Percentiles rank a stretch among this genome's conserved stretches.
Evolutionary conservation across 2,888 invertebrate species (phyloP).

Genomic region (Leuctra nigra): DNA sequence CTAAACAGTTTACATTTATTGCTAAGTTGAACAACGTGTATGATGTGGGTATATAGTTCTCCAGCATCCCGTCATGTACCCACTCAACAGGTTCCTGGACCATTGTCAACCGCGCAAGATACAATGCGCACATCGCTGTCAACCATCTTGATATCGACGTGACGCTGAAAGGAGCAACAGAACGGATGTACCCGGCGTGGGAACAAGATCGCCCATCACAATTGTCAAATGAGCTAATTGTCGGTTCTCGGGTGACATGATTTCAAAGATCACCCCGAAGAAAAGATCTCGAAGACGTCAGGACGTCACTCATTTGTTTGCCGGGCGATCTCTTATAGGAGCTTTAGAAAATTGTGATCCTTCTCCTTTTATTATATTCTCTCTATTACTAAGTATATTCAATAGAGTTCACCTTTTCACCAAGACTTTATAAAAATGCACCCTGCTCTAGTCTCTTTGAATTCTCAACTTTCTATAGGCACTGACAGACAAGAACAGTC

Average conservation of each 20-base stretch:
- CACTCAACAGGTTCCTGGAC: no score
- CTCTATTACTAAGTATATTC: constrained; percentile 5
- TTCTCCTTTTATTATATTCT: no score
- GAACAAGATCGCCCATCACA: constrained; percentile 13
- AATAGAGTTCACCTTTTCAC: constrained; percentile 19
- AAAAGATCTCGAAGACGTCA: constrained; percentile 24
- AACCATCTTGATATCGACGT: no score
- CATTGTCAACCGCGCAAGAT: no score
- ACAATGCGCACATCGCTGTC: no score
- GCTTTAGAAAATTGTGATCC: constrained; percentile 17
- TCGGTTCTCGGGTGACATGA: constrained; percentile 16
- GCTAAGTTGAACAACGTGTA: no score
- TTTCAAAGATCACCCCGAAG: constrained; percentile 4
- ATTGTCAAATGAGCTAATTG: constrained; percentile 14
- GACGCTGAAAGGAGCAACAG: neutral
- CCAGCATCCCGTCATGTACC: no score
- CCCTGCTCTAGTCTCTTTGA: constrained; percentile 17
- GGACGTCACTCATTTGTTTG: constrained; percentile 23
- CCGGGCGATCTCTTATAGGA: constrained; percentile 1
- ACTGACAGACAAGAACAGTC: neutral
- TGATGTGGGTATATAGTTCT: no score
- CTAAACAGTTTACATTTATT: no score
- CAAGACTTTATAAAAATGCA: constrained; percentile 23
- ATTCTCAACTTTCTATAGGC: neutral
- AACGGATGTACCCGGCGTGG: constrained; percentile 9